Percentiles rank a stretch among this genome's conserved stretches.
phyloP scores from a whole-genome alignment of 2,113 vertebrate genomes.

The Myrmophylax atrothorax region DNA sequence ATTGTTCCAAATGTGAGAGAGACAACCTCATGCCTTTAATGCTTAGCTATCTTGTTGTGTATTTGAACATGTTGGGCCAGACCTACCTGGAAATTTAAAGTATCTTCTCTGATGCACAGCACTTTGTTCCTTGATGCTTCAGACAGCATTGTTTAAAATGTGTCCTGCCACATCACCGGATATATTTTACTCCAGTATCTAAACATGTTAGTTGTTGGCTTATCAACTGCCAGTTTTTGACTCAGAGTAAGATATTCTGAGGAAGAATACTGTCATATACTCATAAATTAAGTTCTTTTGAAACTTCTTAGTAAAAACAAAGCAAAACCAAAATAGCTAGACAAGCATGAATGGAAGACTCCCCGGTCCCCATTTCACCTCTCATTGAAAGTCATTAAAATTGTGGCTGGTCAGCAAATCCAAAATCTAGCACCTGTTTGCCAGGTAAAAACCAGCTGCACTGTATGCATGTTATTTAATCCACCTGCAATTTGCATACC shows the following conservation, averaged over 20 bases:
- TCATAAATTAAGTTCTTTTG: not conserved
- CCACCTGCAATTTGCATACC: conserved; percentile 37
- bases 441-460: conserved; percentile 41
- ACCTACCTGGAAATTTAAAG: not conserved
- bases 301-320: not conserved
- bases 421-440: conserved; percentile 57
- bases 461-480: not conserved
- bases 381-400: conserved; percentile 53
- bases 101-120: not conserved
- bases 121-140: not conserved
- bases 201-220: not conserved
- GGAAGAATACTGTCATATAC: not conserved
- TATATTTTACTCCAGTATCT: not conserved
- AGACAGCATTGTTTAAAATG: not conserved
- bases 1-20: not conserved
- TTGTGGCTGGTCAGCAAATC: conserved; percentile 55
- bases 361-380: conserved; percentile 23
- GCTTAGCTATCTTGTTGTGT: not conserved
- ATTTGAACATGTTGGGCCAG: not conserved
- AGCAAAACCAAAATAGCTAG: conserved; percentile 23
- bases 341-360: conserved; percentile 33
- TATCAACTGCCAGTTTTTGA: not conserved
- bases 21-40: not conserved
- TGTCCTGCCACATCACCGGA: not conserved
- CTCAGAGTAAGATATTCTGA: not conserved